These are phyloP conservation scores for Sebastolobus alascanus DNA, from an alignment of 2,797 vertebrate species.

Conservation along the genomic window DNA sequence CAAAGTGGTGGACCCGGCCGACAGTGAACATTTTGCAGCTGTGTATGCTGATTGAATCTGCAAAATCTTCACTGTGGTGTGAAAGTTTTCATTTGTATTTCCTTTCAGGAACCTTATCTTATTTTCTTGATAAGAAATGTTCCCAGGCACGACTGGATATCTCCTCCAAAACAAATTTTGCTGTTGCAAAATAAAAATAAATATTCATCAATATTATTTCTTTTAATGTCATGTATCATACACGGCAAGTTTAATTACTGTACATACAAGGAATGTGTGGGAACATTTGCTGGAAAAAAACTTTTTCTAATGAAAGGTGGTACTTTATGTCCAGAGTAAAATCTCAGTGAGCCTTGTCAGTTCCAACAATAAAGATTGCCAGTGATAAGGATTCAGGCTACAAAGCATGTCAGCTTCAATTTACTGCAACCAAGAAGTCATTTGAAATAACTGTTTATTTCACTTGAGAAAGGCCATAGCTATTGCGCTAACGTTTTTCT, in stretches of 20 bases:
- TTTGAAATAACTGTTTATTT: slow-evolving; percentile 20
- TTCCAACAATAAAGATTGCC: slow-evolving; percentile 3
- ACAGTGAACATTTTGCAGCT: neutral
- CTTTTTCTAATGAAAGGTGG: slow-evolving; percentile 21
- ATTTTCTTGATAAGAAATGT: neutral
- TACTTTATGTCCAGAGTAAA: slow-evolving; percentile 5
- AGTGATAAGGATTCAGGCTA: slow-evolving; percentile 14
- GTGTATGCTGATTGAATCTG: neutral
- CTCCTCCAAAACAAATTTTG: neutral
- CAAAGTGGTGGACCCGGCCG: neutral
- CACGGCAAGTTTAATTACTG: neutral
- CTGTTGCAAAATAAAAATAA: neutral
- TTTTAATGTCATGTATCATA: slow-evolving; percentile 1
- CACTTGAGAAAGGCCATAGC: neutral
- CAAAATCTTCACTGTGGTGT: neutral
- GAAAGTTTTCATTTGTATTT: slow-evolving; percentile 5
- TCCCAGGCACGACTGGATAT: neutral
- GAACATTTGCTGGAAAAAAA: slow-evolving; percentile 34
- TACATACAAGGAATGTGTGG: slow-evolving; percentile 27
- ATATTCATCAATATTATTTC: neutral
- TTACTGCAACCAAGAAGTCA: neutral
- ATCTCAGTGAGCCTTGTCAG: slow-evolving; percentile 5
- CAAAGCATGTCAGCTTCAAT: slow-evolving; percentile 5
- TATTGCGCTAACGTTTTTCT: neutral
- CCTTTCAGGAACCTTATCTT: neutral